Evolutionary conservation across 2,888 invertebrate genomes (phyloP), one percentile per base, ranked within the genome.

Genomic region (Mesorhabditis spiculigera): DNA sequence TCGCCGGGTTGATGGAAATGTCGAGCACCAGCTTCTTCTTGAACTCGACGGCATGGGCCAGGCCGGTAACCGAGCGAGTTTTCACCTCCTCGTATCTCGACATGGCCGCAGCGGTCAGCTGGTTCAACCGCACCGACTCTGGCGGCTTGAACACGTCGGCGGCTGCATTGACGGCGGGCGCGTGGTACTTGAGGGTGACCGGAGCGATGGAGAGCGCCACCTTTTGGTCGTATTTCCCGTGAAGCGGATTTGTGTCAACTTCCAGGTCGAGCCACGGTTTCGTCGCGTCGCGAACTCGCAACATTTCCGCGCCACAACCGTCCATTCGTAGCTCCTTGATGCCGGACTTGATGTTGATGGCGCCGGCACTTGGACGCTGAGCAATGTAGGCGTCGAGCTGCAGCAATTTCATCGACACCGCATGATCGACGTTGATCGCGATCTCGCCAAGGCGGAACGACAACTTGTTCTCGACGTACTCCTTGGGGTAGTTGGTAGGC

Each of bases 211-310:
- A 89, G 1, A 95, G 75, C 78, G 90, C 90, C 0, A 97, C 88
- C 65, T 92, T 90, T 86, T 94, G 93, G 83, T 94, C 93, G 85
- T 92, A 94, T n/a, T 77, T 77, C 4, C 87, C 87, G 65, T 87
- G 86, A 43, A 94, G 84, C 0, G 97, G 97, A 89, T 95, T 95
- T 0, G 92, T 93, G 87, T 97, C 95, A 86, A 94, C 93, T 62
- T 75, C 65, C 65, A 79, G 71, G 4, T 70, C 70, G 71, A 79
- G 75, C 79, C 79, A 79, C 4, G 76, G 75, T 6, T 73, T 63
- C 6, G 74, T 71, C 3, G 76, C 72, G 62, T 80, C 80, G 16
- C 78, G 72, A 16, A 80, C 78, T 10, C 78, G 74, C 63, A 80
- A 72, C 72, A 80, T 77, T 63, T 76, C 76, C 4, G 74, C 66